phyloP scores from a whole-genome alignment of 2,888 invertebrate genomes.

The Dasypolia templi region DNA sequence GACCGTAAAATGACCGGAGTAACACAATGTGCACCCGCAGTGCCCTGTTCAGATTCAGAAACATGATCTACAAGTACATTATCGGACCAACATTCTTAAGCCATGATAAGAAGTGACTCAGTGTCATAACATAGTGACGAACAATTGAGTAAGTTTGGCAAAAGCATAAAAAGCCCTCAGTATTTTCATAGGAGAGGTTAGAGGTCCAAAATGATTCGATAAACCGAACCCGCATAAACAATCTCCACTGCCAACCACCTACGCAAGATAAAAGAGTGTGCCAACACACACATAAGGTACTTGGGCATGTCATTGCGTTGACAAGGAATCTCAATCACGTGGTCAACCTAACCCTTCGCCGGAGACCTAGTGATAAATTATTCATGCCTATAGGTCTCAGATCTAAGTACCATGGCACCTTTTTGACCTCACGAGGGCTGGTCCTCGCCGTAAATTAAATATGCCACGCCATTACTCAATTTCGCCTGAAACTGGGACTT shows the following conservation, averaged over 20 bases:
- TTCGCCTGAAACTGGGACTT: conserved; percentile 55
- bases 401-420: conserved; percentile 41
- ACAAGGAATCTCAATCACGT: conserved; percentile 46
- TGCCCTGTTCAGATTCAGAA: not conserved
- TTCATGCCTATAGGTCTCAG: conserved; percentile 38
- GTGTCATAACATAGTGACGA: not conserved
- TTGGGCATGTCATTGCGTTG: conserved; percentile 11
- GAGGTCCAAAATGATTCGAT: conserved; percentile 28
- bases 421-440: conserved; percentile 42
- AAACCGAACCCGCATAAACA: conserved; percentile 42
- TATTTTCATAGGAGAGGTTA: conserved; percentile 17
- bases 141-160: conserved; percentile 6
- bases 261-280: conserved; percentile 15
- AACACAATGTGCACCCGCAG: conserved; percentile 5
- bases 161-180: conserved; percentile 12
- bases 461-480: conserved; percentile 65
- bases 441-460: conserved; percentile 62
- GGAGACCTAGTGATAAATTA: conserved; percentile 43
- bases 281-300: conserved; percentile 27
- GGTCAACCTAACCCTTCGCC: conserved; percentile 38
- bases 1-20: not conserved
- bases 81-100: not conserved
- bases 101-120: not conserved
- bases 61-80: not conserved
- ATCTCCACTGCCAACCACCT: conserved; percentile 9